Percentiles rank a stretch among this genome's conserved stretches.
These are phyloP conservation scores for Tetragnatha versicolor DNA, from an alignment of 1,140 invertebrate genomes.

Conservation along the genomic window DNA sequence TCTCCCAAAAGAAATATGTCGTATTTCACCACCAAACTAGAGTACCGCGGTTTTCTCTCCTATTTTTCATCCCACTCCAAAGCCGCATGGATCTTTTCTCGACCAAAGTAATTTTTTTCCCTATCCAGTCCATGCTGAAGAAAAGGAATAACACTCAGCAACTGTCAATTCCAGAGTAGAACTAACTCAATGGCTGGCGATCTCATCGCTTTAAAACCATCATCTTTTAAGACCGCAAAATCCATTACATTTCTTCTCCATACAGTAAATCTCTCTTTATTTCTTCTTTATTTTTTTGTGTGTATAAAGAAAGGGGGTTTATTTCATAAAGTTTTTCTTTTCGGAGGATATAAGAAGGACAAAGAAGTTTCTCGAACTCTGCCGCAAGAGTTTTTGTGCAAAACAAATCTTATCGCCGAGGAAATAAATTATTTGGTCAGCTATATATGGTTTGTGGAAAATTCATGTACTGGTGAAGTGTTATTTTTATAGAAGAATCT, in stretches of 20 bases:
- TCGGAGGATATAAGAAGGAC: too few relatives aligned
- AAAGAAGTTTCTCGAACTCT: too few relatives aligned
- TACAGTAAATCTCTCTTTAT: constrained; percentile 24
- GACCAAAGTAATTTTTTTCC: constrained; percentile 16
- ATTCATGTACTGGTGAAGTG: too few relatives aligned
- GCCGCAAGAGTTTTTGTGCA: too few relatives aligned
- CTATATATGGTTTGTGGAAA: too few relatives aligned
- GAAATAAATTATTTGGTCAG: too few relatives aligned
- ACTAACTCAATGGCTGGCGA: constrained; percentile 32
- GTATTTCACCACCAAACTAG: constrained; percentile 8
- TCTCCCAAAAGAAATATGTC: constrained; percentile 6
- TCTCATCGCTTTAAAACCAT: constrained; percentile 47
- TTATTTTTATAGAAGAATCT: too few relatives aligned
- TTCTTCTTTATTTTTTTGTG: background rate
- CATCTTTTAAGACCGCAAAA: constrained; percentile 53
- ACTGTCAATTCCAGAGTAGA: constrained; percentile 40
- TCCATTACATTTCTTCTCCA: constrained; percentile 44
- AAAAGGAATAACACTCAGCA: background rate
- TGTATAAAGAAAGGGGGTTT: constrained; percentile 16
- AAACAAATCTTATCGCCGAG: too few relatives aligned
- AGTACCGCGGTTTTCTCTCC: constrained; percentile 16
- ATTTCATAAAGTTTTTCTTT: constrained; percentile 30
- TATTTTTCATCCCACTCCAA: background rate
- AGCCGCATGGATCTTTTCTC: background rate
- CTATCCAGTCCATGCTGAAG: background rate